Conservation (phyloP, 1,140 invertebrate species). For the Drosophila gunungcola region DNA sequence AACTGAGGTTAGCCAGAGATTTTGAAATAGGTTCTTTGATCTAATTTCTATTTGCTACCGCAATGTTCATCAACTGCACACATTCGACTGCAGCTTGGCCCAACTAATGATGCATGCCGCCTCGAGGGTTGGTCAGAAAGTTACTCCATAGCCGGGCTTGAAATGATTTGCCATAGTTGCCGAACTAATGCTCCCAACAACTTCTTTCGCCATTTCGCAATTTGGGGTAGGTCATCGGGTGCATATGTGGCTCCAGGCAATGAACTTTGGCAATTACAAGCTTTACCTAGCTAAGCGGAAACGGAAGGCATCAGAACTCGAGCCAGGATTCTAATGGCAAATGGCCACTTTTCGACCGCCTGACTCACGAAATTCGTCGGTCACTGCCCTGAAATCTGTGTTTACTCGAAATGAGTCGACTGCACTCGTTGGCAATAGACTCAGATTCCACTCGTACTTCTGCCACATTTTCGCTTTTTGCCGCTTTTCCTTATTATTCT, state of each 20-base stretch:
- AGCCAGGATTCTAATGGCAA: conserved; percentile 49
- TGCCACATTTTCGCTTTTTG: not conserved
- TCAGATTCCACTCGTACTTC: conserved; percentile 21
- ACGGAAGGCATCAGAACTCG: conserved; percentile 51
- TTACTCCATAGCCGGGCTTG: conserved; percentile 37
- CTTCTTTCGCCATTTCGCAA: conserved; percentile 17
- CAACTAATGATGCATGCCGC: conserved; percentile 54
- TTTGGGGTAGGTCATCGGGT: conserved; percentile 27
- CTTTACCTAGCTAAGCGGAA: conserved; percentile 63
- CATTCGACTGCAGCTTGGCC: conserved; percentile 27
- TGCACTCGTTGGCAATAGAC: conserved; percentile 66
- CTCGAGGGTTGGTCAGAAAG: conserved; percentile 37
- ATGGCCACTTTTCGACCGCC: conserved; percentile 47
- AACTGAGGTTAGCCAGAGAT: too few species aligned
- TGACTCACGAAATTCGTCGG: conserved; percentile 11
- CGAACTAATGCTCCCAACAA: conserved; percentile 24
- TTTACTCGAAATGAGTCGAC: conserved; percentile 60
- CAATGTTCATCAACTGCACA: conserved; percentile 39
- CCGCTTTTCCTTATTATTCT: conserved; percentile 24
- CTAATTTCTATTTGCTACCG: conserved; percentile 4
- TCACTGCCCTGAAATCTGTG: conserved; percentile 49
- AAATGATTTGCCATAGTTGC: conserved; percentile 50
- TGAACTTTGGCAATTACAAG: conserved; percentile 77
- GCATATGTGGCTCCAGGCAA: conserved; percentile 56
- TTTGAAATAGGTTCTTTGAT: not conserved